Evolutionary conservation across 2,797 vertebrate species (phyloP), one percentile per base, ranked within the genome.

Genomic region (Anniella stebbinsi): DNA sequence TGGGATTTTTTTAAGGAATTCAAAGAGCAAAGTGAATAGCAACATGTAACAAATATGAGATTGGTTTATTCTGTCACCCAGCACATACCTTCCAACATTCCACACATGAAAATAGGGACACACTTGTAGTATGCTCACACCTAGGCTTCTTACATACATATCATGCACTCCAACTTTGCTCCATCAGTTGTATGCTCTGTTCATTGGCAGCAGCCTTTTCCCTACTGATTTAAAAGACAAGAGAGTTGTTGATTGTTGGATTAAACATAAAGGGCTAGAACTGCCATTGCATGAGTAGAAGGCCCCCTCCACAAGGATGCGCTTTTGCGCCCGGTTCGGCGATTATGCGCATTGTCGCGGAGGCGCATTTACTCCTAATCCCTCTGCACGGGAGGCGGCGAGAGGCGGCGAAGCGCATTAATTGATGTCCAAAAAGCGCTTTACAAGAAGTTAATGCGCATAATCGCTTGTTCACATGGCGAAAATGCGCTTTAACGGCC

Each of bases 1-100:
- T 45, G 38, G 9, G 4, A 10, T 77, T 15, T 0, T 13, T 1
- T 3, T 38, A 36, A 0, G 0, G 80, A 41, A 86, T 7, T 2
- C 0, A 67, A 25, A 88, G 83, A 81, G 78, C 63, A 15, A 69
- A 87, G 13, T 0, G 0, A 18, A 86, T 12, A 0, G 48, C 36
- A 54, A 41, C 28, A 10, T 45, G n/a, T 85, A 69, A 70, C 11
- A 33, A 76, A 87, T 57, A 45, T 4, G 3, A 54, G 25, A 41
- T 15, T 45, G 45, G 13, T 77, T 78, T 77, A n/a, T 63, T 76
- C 57, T 28, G 67, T 36, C 18, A 84, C 18, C 12, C 17, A 70
- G 48, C 36, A 41, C 73, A 75, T 75, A 23, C 63, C 21, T 28
- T 48, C 67, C 75, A 4, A 30, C 38, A 25, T 77, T 48, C 25